Base-by-base conservation (phyloP, 2,888 invertebrate species). In the Zootermopsis nevadensis region DNA sequence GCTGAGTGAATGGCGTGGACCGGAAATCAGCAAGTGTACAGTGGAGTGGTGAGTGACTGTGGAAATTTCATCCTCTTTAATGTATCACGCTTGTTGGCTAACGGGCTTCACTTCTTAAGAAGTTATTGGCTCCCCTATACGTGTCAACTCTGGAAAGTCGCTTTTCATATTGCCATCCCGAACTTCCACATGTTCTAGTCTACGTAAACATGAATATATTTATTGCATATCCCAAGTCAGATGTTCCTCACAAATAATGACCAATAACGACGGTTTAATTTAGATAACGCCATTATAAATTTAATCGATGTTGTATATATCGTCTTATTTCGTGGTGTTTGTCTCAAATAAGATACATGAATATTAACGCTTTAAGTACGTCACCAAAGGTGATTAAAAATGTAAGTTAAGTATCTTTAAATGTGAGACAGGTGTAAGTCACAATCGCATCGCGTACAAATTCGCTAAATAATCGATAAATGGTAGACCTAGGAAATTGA, bases 221-320 rank as follows among this genome's bases (percentile, higher is more conserved):
- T 60, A 76, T 60, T 81, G 74, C 83, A 80, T 80, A 83, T 83
- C 80, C 74, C 38, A 38, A 69, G 31, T 69, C 48, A 69, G n/a
- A 80, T 83, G 76, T 83, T 80, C 42, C 80, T 83, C 81, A 76
- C 83, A 83, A 83, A 83, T 80, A 83, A 83, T 80, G 83, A 83
- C 81, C 83, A 83, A 81, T 80, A 27, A 60, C 67, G 60, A 77
- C 53, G 19, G 42, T 38, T 53, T 33, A 82, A 42, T 60, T 67
- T 77, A 77, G 79, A 77, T 66, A 55, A n/a, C 48, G 19, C 19
- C 15, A 69, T 72, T 12, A 33, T 31, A 69, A 69, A 33, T 22
- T 69, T 8, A 33, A 33, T 33, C 22, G 8, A 19, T 12, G n/a
- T 30, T 27, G 4, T 72, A 1, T 74, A 74, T 38, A 38, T 74